Base-by-base conservation (phyloP, 1,140 invertebrate genomes). In the Camponotus pennsylvanicus region DNA sequence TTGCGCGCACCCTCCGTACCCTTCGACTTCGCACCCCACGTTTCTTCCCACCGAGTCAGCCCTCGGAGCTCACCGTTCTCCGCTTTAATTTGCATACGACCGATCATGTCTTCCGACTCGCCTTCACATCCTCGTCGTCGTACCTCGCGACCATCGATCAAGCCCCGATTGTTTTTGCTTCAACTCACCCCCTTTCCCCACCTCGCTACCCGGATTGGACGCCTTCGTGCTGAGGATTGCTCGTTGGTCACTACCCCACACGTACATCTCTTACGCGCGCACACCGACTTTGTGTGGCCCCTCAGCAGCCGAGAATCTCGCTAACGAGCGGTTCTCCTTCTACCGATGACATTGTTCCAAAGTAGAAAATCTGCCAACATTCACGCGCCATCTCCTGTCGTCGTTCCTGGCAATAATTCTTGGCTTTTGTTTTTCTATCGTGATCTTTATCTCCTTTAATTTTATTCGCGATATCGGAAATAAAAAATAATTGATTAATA, bases 81-180 rank as follows among this genome's bases (percentile, higher is more conserved):
- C 64, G 70, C 82, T 90, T 90, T 88, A 88, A 90, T 90, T 90
- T 90, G 89, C 89, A 90, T 90, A 88, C 88, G 88, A 82, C 80
- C 88, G 89, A 88, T 90, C 88, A 77, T 90, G 89, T 88, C 89
- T 90, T 90, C 88, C 76, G 86, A 83, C 88, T 90, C 88, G 87
- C 88, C 89, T 90, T 90, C 88, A 73, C 69, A 79, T 85, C 77
- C 83, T 75, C 78, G 61, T 85, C 91, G 61, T 80, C 83, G 80
- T 70, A 71, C 86, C 80, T 89, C 90, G 61, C 85, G 86, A 88
- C 89, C 90, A 91, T 92, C 91, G 89, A 92, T 91, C 89, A 91
- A 88, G 89, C 87, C 90, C 77, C 89, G 73, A 83, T 91, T 91
- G 88, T 92, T 92, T 92, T 92, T 91, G 88, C 85, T 85, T 59